Conservation (phyloP, 2,888 invertebrate genomes). For the Leptothorax acervorum region DNA sequence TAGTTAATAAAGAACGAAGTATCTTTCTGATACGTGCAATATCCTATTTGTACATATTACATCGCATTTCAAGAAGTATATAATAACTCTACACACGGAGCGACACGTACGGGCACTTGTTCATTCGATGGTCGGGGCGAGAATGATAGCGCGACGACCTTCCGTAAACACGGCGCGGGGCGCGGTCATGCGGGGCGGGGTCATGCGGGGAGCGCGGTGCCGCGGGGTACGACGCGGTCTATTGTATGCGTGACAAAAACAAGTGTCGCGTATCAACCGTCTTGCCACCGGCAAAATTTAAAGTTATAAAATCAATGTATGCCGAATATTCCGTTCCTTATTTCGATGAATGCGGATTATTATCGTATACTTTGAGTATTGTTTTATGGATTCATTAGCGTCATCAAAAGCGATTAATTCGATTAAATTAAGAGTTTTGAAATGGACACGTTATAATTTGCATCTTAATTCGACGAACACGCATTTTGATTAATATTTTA, state of each 20-base stretch:
- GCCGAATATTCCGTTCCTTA: neutral
- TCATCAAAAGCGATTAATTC: neutral
- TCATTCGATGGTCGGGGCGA: neutral
- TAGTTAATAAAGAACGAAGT: neutral
- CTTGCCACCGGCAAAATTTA: neutral
- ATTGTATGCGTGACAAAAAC: neutral
- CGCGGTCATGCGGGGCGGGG: no score
- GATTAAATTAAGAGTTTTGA: neutral
- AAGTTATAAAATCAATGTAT: neutral
- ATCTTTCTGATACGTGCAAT: neutral
- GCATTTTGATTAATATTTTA: neutral
- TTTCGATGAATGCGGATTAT: neutral
- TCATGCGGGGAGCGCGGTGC: no score
- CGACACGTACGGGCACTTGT: neutral
- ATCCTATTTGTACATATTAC: neutral
- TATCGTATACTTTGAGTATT: neutral
- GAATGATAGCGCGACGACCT: constrained; percentile 9
- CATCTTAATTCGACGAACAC: neutral
- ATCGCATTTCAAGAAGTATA: neutral
- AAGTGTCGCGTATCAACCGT: neutral
- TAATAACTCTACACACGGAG: neutral
- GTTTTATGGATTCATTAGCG: neutral
- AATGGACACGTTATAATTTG: neutral
- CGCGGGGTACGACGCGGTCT: neutral
- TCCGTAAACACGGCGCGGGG: neutral